phyloP scores from a whole-genome alignment of 2,888 invertebrate genomes.

The Caenorhabditis wallacei region DNA sequence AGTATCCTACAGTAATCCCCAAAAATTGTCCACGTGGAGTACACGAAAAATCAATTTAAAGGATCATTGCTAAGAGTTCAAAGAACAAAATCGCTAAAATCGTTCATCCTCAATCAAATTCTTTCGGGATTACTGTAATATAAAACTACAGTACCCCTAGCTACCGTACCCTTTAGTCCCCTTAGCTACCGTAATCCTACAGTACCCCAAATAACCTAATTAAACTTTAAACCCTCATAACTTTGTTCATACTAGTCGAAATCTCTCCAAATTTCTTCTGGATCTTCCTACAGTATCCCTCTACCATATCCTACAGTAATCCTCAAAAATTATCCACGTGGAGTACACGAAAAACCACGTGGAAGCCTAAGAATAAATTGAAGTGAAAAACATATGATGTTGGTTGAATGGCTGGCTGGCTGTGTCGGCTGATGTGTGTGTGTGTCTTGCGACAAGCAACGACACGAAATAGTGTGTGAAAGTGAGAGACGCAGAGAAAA shows the following conservation, averaged over 20 bases:
- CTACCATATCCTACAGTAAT: constrained; percentile 11
- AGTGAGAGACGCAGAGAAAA: constrained; percentile 2
- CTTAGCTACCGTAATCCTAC: not conserved
- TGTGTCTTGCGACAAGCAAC: not conserved
- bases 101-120: not conserved
- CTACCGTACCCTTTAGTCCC: not conserved
- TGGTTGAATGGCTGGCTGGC: not conserved
- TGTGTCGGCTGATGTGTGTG: not conserved
- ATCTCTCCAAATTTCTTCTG: constrained; percentile 1
- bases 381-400: not conserved
- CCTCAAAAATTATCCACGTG: not conserved
- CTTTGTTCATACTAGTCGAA: not conserved
- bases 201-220: not conserved
- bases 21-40: not conserved
- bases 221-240: not conserved
- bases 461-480: not conserved
- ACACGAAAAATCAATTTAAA: no score
- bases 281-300: constrained; percentile 1
- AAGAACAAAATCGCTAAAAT: no score
- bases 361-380: not conserved
- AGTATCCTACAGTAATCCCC: not conserved
- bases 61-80: no score
- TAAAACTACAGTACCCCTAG: not conserved
- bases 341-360: not conserved
- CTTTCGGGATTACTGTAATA: not conserved